These are phyloP conservation scores for Drosophila pseudotalamancana DNA, from an alignment of 2,888 invertebrate species.

Conservation along the genomic window DNA sequence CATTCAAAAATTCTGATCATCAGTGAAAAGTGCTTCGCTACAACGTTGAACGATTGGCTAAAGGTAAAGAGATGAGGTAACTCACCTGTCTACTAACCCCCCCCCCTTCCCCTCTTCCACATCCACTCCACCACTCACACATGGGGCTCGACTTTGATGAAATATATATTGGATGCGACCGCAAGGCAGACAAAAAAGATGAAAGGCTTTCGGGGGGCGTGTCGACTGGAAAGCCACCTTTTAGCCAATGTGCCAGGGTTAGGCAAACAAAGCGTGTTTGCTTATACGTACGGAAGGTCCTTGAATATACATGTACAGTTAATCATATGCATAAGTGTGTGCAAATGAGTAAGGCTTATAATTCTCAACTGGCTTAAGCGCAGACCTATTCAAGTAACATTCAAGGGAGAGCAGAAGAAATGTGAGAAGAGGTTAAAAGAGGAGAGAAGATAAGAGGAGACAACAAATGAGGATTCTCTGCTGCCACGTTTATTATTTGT, in stretches of 20 bases:
- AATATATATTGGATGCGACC: slow-evolving; percentile 21
- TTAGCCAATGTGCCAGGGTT: slow-evolving; percentile 2
- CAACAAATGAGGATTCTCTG: no score
- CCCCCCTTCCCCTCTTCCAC: not conserved
- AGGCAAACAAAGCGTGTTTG: not conserved
- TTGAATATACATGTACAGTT: no score
- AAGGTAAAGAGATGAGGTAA: not conserved
- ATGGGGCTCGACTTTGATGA: no score
- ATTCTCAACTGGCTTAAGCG: not conserved
- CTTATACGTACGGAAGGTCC: not conserved
- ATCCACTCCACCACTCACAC: not conserved
- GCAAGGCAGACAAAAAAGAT: slow-evolving; percentile 39
- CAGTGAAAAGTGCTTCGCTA: no score
- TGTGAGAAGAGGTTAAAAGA: no score
- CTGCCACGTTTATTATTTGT: not conserved
- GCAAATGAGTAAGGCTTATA: not conserved
- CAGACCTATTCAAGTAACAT: no score
- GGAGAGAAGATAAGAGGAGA: no score
- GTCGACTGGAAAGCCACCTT: slow-evolving; percentile 17
- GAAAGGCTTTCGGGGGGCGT: slow-evolving; percentile 30
- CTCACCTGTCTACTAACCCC: not conserved
- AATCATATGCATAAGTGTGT: not conserved
- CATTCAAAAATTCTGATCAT: no score
- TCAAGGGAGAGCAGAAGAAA: no score
- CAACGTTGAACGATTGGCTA: not conserved